Evolutionary conservation across 2,888 invertebrate species (phyloP).

Genomic region (Melipona bicolor): DNA sequence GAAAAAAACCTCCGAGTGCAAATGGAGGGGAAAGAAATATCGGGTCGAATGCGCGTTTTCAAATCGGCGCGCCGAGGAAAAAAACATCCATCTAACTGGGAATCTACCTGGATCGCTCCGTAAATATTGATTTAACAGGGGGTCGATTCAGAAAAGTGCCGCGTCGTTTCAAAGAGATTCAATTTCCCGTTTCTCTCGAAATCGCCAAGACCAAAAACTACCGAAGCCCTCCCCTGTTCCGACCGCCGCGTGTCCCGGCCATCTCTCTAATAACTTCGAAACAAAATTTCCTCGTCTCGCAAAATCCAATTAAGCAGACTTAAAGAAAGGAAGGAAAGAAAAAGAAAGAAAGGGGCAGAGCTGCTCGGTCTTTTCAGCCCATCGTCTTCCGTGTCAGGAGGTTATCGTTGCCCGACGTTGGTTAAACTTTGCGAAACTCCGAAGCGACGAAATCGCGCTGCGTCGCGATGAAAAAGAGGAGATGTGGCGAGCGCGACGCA

Average conservation of each 20-base stretch:
- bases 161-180: constrained; percentile 6
- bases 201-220: not conserved
- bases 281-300: not conserved
- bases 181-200: not conserved
- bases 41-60: not conserved
- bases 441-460: constrained; percentile 24
- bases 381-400: not conserved
- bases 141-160: not conserved
- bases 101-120: constrained; percentile 9
- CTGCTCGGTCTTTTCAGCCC: not conserved
- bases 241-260: too few relatives aligned
- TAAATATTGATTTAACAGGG: constrained; percentile 11
- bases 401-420: not conserved
- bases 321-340: not conserved
- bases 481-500: not conserved
- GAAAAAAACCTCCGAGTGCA: too few relatives aligned
- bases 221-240: not conserved
- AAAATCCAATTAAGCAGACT: not conserved
- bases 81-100: not conserved
- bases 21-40: constrained; percentile 4
- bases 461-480: constrained; percentile 37
- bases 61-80: not conserved
- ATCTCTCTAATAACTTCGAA: not conserved
- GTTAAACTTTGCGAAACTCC: constrained; percentile 3
- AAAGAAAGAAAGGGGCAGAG: too few relatives aligned